phyloP scores from a whole-genome alignment of 2,113 vertebrate species.

The Lamprologus tigripictilis region DNA sequence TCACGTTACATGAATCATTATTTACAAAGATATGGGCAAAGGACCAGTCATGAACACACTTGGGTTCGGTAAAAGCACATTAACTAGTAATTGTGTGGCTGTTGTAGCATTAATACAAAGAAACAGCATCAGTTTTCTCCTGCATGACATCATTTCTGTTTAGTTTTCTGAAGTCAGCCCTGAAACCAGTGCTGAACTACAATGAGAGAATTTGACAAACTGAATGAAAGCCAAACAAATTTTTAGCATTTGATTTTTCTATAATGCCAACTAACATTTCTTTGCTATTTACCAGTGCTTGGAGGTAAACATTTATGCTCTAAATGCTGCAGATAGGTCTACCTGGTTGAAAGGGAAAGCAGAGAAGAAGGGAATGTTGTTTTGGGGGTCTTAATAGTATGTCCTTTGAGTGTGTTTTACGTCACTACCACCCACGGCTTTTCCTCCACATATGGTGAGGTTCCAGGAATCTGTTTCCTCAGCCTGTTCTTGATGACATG shows the following conservation, averaged over 20 bases:
- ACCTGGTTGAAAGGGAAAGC: slow-evolving; percentile 19
- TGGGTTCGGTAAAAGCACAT: background rate
- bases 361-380: slow-evolving; percentile 64
- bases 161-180: background rate
- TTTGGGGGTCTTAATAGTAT: slow-evolving; percentile 61
- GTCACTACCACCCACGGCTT: slow-evolving; percentile 77
- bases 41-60: background rate
- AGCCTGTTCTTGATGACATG: slow-evolving; percentile 70
- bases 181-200: background rate
- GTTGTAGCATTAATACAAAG: background rate
- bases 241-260: background rate
- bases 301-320: background rate
- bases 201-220: background rate
- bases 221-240: background rate
- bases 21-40: background rate
- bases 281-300: background rate
- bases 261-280: background rate
- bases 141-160: slow-evolving; percentile 9
- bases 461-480: slow-evolving; percentile 66
- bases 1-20: slow-evolving; percentile 7
- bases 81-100: background rate
- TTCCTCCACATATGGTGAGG: slow-evolving; percentile 68
- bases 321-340: background rate
- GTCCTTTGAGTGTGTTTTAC: slow-evolving; percentile 69
- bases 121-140: background rate